phyloP scores from a whole-genome alignment of 2,888 invertebrate species.

The Deladenus siricidicola region DNA sequence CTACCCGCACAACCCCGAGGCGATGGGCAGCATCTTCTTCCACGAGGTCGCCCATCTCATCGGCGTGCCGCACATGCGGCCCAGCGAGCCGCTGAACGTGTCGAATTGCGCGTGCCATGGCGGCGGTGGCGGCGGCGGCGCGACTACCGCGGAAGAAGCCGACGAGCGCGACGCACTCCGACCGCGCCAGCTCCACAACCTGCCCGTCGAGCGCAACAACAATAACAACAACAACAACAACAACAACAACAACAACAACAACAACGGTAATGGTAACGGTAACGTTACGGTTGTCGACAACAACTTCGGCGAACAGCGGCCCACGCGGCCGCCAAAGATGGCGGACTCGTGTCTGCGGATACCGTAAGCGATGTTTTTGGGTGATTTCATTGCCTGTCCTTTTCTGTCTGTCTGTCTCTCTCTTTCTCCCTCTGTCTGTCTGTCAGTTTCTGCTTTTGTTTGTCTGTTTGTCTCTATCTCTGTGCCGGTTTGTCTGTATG shows the following conservation, averaged over 20 bases:
- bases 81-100: conserved; percentile 25
- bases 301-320: not conserved
- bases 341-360: conserved; percentile 38
- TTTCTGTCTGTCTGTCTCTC: too few species aligned
- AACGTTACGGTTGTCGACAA: not conserved
- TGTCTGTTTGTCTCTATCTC: too few species aligned
- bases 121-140: not conserved
- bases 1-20: conserved; percentile 50
- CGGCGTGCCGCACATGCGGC: conserved; percentile 40
- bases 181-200: not conserved
- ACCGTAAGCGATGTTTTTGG: conserved; percentile 28
- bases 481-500: too few species aligned
- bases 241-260: not conserved
- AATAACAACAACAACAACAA: not conserved
- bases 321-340: not conserved
- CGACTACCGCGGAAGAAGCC: not conserved
- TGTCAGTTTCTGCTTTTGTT: too few species aligned
- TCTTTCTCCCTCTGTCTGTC: too few species aligned
- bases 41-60: conserved; percentile 40
- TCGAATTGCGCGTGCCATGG: conserved; percentile 27
- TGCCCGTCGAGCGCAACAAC: not conserved
- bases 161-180: not conserved
- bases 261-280: not conserved
- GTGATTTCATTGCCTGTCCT: not conserved
- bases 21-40: conserved; percentile 52